These are phyloP conservation scores for Drosophila mayaguana DNA, from an alignment of 2,888 invertebrate genomes.

Conservation along the genomic window DNA sequence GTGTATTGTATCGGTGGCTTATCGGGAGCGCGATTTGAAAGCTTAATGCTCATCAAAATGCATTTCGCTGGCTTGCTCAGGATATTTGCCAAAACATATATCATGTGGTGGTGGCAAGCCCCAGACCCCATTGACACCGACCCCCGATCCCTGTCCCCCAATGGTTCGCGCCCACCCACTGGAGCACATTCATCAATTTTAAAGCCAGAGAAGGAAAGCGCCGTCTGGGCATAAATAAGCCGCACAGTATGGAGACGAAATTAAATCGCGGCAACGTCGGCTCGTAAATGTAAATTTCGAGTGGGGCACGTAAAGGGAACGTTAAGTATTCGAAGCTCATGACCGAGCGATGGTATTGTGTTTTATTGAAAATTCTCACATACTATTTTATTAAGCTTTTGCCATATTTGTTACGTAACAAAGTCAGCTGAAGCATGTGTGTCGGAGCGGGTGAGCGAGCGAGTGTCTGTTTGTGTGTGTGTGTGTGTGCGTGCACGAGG, in stretches of 20 bases:
- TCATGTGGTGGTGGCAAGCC: constrained; percentile 17
- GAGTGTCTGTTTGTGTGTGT: not conserved
- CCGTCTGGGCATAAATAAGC: constrained; percentile 9
- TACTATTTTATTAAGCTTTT: constrained; percentile 50
- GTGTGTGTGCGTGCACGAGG: constrained; percentile 3
- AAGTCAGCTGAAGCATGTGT: constrained; percentile 14
- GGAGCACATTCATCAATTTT: constrained; percentile 70
- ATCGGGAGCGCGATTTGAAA: constrained; percentile 60
- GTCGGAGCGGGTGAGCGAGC: too few relatives aligned
- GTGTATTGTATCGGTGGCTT: constrained; percentile 49
- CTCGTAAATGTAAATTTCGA: constrained; percentile 51
- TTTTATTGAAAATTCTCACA: constrained; percentile 69
- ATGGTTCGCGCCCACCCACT: not conserved
- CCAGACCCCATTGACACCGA: not conserved
- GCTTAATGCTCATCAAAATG: constrained; percentile 60
- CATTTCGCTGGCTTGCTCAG: constrained; percentile 49
- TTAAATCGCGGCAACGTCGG: constrained; percentile 45
- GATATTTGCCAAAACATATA: constrained; percentile 46
- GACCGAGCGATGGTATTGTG: constrained; percentile 47
- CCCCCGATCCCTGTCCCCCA: not conserved
- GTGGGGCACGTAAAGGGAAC: constrained; percentile 67
- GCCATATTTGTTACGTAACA: constrained; percentile 60
- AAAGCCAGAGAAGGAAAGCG: constrained; percentile 52
- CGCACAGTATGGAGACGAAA: constrained; percentile 11
- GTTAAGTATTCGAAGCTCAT: constrained; percentile 58